Evolutionary conservation across 2,797 vertebrate species (phyloP).

Genomic region (Fringilla coelebs): DNA sequence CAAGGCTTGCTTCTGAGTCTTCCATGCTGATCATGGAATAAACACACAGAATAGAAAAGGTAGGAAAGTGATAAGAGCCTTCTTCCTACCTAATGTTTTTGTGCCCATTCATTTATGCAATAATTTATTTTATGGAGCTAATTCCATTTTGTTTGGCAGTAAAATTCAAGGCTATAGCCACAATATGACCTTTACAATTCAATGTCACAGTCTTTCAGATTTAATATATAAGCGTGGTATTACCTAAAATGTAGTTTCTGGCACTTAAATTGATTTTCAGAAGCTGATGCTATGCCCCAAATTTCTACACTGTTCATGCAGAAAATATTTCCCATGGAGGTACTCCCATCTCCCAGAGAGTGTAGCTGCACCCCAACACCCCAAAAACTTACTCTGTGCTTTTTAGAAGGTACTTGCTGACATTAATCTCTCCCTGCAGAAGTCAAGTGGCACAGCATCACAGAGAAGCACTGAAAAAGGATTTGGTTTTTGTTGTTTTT

Average conservation of each 20-base stretch:
- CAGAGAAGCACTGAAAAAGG: neutral
- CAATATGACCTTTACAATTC: neutral
- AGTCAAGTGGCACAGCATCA: neutral
- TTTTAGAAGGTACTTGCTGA: neutral
- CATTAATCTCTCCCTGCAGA: neutral
- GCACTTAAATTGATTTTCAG: neutral
- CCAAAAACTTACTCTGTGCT: neutral
- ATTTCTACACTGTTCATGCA: neutral
- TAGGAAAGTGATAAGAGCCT: neutral
- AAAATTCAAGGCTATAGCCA: neutral
- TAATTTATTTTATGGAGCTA: neutral
- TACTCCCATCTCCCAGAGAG: neutral
- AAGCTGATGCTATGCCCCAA: neutral
- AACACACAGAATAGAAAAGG: neutral
- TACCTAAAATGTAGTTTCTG: neutral
- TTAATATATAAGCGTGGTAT: accelerated
- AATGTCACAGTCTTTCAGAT: neutral
- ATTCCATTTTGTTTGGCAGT: neutral
- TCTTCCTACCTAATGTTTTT: neutral
- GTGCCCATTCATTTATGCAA: neutral
- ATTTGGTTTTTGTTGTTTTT: neutral
- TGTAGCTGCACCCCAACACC: neutral
- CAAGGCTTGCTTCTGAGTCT: neutral
- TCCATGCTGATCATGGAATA: neutral
- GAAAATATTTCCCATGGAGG: neutral